phyloP scores from a whole-genome alignment of 53 echinoderm and acorn worm species.

The Holothuria leucospilota region DNA sequence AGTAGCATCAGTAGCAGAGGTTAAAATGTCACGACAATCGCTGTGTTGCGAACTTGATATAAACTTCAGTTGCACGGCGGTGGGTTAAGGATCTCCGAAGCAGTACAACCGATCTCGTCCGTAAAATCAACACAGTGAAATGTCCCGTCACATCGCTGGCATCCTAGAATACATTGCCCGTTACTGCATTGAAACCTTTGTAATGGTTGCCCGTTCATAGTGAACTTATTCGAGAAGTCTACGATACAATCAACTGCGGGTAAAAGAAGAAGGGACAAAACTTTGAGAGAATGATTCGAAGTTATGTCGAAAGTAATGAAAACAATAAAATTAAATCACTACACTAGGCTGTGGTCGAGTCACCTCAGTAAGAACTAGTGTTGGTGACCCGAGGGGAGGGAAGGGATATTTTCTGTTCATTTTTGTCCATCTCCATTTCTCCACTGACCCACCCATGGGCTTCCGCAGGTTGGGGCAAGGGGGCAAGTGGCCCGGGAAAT shows the following conservation, averaged over 20 bases:
- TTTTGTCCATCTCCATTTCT: too few relatives aligned
- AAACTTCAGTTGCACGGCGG: neutral
- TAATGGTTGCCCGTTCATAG: conserved; percentile 46
- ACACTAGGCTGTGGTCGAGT: too few relatives aligned
- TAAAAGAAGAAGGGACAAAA: neutral
- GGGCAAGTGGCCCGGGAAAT: too few relatives aligned
- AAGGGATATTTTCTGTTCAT: too few relatives aligned
- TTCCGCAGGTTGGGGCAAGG: too few relatives aligned
- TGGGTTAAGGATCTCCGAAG: neutral
- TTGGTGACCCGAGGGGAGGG: too few relatives aligned
- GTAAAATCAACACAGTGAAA: conserved; percentile 54
- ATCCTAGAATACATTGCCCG: conserved; percentile 68
- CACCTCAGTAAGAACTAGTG: too few relatives aligned
- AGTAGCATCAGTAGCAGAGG: too few relatives aligned
- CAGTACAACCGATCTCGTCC: conserved; percentile 60
- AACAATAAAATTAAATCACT: neutral
- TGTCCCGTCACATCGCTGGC: conserved; percentile 57
- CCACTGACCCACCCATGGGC: too few relatives aligned
- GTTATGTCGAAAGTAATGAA: neutral
- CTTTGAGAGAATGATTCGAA: neutral
- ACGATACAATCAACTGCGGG: conserved; percentile 53
- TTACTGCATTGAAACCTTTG: conserved; percentile 51
- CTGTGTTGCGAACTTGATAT: neutral
- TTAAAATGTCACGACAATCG: too few relatives aligned
- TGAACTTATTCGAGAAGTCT: conserved; percentile 56